Evolutionary conservation across 2,888 invertebrate genomes (phyloP), one percentile per base, ranked within the genome.

Genomic region (Ochlodes sylvanus): DNA sequence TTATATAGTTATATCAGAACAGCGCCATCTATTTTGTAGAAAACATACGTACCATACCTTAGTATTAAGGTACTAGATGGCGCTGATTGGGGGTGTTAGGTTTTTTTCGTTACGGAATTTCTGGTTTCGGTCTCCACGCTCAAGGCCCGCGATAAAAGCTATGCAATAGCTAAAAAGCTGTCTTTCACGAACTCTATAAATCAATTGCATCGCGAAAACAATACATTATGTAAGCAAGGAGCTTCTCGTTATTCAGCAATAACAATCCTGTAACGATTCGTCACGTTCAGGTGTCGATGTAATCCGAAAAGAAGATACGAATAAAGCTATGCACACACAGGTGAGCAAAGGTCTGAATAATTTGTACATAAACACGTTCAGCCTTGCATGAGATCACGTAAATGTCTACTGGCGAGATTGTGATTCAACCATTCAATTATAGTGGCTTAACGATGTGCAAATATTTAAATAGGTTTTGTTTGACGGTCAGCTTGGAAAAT

Each of bases 361-460:
- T 47, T 47, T 17, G 47, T 47, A 47, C 17, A 50, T 50, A 19
- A 50, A 50, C 50, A 21, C 19, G 50, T 10, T 50, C 50, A 50
- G 10, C 19, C 12, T 50, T 50, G 50, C 50, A 19, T 50, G 19
- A 50, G 50, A 47, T 17, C 19, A 19, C 50, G 50, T 50, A 50
- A 19, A 19, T 50, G 47, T 50, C 50, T 19, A n/a, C 50, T 19
- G n/a, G 50, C 7, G 47, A 50, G 50, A 50, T 21, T 50, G 50
- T 50, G 50, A 19, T 50, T 50, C 19, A 50, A 50, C 50, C 52
- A n/a, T 27, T 52, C 21, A 52, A 21, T 52, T 52, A 52, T 52
- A 52, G 52, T 52, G 52, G 52, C 52, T 52, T 52, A 52, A 52
- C 52, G 12, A 52, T 52, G 52, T 52, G 14, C 52, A 52, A 52